Base-by-base conservation (phyloP, 1,140 invertebrate genomes). In the Parasteatoda tepidariorum region DNA sequence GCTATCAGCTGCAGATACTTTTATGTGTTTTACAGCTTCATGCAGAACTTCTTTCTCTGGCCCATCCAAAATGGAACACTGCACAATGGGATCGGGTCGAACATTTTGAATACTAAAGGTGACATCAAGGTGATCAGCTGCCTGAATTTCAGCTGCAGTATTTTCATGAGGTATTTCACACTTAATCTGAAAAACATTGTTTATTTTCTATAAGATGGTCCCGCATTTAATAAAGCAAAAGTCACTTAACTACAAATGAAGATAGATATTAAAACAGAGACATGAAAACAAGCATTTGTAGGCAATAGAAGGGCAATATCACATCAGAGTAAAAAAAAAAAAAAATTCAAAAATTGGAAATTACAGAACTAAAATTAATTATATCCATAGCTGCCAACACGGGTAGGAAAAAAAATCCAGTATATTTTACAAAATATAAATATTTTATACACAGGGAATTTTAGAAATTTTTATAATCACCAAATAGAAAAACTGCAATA, bases 131-230 rank as follows among this genome's bases (percentile, higher is more conserved):
- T 67, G 26, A 13, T 78, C 75, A 55, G 75, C 75, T 6, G 67
- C 30, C 26, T 67, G 62, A 4, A 78, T 41, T 67, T 78, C 62
- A 15, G 75, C 75, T 22, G 75, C 75, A 13, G 75, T 67, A 26
- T 28, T 78, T 11, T 33, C 2, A 67, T 78, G 41, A 1, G 64
- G 18, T 15, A 7, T 62, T n/a, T 78, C 75, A 9, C 34, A 15
- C 3, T 7, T 31, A 13, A 78, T 26, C 75, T 78, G 2, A 31
- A 34, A 18, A 22, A 26, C 59, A 38, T 28, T 41, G 13, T 6
- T 41, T 5, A 6, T 6, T 13, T 41, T 41, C 13, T 6, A 41
- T 6, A 48, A 48, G 18, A 2, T 13, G 38, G 18, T 48, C 18
- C 9, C 18, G 4, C 9, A 2, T 4, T 13, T 48, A 48, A 9